These are phyloP conservation scores for Melieria omissa DNA, from an alignment of 2,888 invertebrate species.

Conservation along the genomic window DNA sequence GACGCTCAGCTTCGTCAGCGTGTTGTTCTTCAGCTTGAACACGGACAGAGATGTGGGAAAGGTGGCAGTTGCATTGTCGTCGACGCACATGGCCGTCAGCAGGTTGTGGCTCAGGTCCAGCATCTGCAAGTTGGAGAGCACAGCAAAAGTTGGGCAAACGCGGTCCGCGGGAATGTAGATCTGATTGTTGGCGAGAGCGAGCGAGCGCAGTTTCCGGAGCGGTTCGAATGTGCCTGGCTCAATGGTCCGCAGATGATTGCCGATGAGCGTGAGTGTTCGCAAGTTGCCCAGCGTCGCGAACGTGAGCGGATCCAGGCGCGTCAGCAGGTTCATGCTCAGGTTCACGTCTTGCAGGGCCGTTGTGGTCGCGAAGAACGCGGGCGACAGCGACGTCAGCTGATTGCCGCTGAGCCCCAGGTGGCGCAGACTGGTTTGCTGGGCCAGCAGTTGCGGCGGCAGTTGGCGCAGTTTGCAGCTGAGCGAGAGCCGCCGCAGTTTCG, in stretches of 20 bases:
- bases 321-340: conserved; percentile 9
- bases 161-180: background rate
- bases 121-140: background rate
- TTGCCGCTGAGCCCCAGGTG: conserved; percentile 18
- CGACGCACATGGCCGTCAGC: conserved; percentile 7
- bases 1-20: background rate
- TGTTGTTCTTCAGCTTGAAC: conserved; percentile 7
- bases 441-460: background rate
- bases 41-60: background rate
- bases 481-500: conserved; percentile 8
- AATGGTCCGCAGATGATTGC: conserved; percentile 14
- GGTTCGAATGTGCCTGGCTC: background rate
- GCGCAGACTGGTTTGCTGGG: conserved; percentile 5
- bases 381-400: background rate
- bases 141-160: background rate
- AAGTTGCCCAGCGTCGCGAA: conserved; percentile 12
- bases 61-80: too few relatives aligned
- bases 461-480: conserved; percentile 17
- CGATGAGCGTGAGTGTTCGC: conserved; percentile 2
- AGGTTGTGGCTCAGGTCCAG: conserved; percentile 16
- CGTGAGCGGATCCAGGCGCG: background rate
- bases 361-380: conserved; percentile 7
- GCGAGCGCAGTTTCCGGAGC: background rate
- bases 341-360: background rate
- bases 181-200: conserved; percentile 12